Conservation (phyloP, 1,140 invertebrate species). For the Geopemphigus sp. region DNA sequence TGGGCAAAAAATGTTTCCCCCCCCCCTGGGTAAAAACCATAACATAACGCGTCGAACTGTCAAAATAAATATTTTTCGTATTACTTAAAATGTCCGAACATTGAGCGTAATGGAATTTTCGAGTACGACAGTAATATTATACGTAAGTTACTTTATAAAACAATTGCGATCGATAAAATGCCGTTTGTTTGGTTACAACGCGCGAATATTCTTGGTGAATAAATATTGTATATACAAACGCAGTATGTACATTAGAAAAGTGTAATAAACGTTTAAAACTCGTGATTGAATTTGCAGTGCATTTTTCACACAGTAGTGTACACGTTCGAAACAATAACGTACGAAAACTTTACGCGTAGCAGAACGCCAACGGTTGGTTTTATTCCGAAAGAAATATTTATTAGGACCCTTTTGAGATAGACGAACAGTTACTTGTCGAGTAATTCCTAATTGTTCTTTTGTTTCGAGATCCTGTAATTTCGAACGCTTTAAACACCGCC, state of each 20-base stretch:
- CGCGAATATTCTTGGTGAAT: too few relatives aligned
- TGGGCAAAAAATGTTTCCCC: too few relatives aligned
- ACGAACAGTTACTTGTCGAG: constrained; percentile 53
- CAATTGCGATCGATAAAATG: too few relatives aligned
- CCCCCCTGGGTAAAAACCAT: too few relatives aligned
- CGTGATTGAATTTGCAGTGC: constrained; percentile 18
- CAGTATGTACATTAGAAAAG: background rate
- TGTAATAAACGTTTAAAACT: background rate
- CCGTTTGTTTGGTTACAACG: too few relatives aligned
- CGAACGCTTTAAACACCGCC: constrained; percentile 7
- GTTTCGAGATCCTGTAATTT: constrained; percentile 52
- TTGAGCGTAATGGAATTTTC: too few relatives aligned
- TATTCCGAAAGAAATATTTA: constrained; percentile 53
- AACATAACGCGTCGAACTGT: too few relatives aligned
- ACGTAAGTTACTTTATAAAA: too few relatives aligned
- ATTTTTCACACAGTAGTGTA: constrained; percentile 44
- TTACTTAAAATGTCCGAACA: too few relatives aligned
- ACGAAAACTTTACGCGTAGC: constrained; percentile 68
- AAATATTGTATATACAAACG: constrained; percentile 9
- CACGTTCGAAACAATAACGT: constrained; percentile 55
- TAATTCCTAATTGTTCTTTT: constrained; percentile 53
- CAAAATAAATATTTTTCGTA: too few relatives aligned
- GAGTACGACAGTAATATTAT: too few relatives aligned
- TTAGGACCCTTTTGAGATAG: constrained; percentile 53
- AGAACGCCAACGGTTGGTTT: constrained; percentile 61